Evolutionary conservation across 2,797 vertebrate genomes (phyloP), one percentile per base, ranked within the genome.

Genomic region (Anomalospiza imberbis): DNA sequence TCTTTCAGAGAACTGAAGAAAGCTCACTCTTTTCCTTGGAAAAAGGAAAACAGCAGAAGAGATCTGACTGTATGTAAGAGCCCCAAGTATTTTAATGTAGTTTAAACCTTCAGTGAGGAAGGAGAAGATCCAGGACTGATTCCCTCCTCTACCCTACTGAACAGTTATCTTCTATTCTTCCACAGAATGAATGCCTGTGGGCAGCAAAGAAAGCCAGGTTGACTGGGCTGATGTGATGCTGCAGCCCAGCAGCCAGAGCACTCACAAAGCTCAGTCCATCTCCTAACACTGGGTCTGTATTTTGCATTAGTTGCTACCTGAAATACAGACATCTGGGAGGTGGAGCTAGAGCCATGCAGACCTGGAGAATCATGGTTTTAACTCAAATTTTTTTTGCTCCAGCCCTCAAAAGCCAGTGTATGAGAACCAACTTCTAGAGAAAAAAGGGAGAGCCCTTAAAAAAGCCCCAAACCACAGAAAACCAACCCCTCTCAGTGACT

Each of bases 61-160:
- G 31, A 72, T 19, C 3, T 4, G 54, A 72, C 11, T 58, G 32
- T 4, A 42, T 0, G 0, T 8, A 68, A 61, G 0, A 87, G 50
- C 3, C 38, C 18, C 5, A 48, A 61, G 34, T 38, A 53, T 17
- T 82, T 68, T 54, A 82, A 85, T 17, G 14, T 2, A 79, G 32
- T 11, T 13, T 12, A 42, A 61, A 72, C 16, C 29, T 6, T 36
- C 9, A 9, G n/a, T 1, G 5, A 91, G 20, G 50, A 72, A 76
- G 42, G 38, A 72, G 19, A 79, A 17, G 29, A 89, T 45, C 18
- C 50, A 29, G 58, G 36, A 60, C 0, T 40, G 54, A 71, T 36
- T 50, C 32, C 21, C 24, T 94, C 8, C 61, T 84, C n/a, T 45
- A 20, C 31, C 13, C 11, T 24, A 17, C 0, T 13, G 44, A 42